Conservation (phyloP, 2,797 vertebrate species). For the Periophthalmus magnuspinnatus region DNA sequence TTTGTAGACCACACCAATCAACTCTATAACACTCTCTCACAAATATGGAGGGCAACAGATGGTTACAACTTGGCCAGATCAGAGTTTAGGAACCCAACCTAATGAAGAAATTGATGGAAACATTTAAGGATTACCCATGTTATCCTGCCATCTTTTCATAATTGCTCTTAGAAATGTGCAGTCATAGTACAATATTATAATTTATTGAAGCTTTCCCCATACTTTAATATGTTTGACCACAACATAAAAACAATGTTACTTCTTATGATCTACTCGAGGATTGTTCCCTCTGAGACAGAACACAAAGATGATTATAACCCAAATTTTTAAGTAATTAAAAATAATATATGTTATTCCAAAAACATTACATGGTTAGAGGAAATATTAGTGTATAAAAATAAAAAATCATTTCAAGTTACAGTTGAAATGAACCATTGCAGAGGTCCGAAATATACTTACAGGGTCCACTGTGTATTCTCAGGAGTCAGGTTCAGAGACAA, state of each 20-base stretch:
- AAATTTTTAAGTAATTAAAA: not conserved
- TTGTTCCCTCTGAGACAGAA: not conserved
- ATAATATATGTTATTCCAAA: too few species aligned
- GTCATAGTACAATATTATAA: not conserved
- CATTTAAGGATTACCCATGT: not conserved
- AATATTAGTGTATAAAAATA: too few species aligned
- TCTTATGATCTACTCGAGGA: not conserved
- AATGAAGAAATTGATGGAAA: not conserved
- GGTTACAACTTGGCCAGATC: constrained; percentile 17
- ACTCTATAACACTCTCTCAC: constrained; percentile 38
- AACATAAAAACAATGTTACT: constrained; percentile 43
- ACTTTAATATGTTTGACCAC: not conserved
- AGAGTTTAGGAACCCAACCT: not conserved
- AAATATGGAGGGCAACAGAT: constrained; percentile 21
- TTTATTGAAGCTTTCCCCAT: not conserved
- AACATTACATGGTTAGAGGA: too few species aligned
- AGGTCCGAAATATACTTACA: not conserved
- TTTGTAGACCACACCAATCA: constrained; percentile 28
- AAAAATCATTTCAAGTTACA: too few species aligned
- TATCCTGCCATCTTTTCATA: not conserved
- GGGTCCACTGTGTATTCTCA: constrained; percentile 15
- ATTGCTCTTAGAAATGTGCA: not conserved
- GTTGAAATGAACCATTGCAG: not conserved
- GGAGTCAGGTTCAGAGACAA: constrained; percentile 67
- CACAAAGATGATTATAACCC: not conserved